phyloP scores from a whole-genome alignment of 2,113 vertebrate species.

The Potamarius usumacintae region DNA sequence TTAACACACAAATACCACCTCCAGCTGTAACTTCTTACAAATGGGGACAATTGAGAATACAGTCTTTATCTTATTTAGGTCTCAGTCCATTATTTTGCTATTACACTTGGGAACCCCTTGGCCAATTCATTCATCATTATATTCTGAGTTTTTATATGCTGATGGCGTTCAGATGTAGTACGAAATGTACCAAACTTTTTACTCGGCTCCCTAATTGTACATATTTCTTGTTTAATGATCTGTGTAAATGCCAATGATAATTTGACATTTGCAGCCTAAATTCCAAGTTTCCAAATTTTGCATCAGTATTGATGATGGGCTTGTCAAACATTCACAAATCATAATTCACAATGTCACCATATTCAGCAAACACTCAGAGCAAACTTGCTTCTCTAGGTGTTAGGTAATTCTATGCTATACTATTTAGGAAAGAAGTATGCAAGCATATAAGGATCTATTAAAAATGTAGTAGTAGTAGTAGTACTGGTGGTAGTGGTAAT shows the following conservation, averaged over 20 bases:
- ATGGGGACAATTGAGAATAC: background rate
- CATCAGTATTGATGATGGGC: background rate
- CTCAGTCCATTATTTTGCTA: background rate
- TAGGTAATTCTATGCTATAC: background rate
- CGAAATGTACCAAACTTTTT: background rate
- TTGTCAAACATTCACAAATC: background rate
- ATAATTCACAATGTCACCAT: background rate
- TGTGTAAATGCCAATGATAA: background rate
- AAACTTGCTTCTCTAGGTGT: background rate
- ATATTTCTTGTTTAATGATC: background rate
- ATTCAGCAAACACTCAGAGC: background rate
- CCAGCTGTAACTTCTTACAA: background rate
- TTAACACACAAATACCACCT: background rate
- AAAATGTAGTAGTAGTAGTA: too few species aligned
- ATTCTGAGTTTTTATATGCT: background rate
- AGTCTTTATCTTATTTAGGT: background rate
- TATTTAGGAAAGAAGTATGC: background rate
- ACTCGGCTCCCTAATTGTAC: background rate
- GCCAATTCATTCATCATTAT: background rate
- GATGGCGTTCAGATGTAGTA: background rate
- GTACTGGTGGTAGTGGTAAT: too few species aligned
- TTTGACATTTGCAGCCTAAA: background rate
- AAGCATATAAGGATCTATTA: too few species aligned
- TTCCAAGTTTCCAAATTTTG: background rate
- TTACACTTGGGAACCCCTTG: background rate